Percentiles rank a stretch among this genome's conserved stretches.
phyloP scores from a whole-genome alignment of 2,113 vertebrate species.

The Protobothrops mucrosquamatus region DNA sequence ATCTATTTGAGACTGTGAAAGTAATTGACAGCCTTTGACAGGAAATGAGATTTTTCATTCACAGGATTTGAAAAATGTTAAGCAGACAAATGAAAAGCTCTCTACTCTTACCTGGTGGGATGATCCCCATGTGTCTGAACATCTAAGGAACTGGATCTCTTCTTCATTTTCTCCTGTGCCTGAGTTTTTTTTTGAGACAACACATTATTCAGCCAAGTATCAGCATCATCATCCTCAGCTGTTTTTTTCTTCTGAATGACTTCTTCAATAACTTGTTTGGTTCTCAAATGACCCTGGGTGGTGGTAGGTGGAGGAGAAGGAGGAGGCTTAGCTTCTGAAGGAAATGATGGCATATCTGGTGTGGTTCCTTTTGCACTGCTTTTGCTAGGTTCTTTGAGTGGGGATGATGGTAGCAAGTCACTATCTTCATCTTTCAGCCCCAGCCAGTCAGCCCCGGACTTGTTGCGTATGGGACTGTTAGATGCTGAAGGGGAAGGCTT shows the following conservation, averaged over 20 bases:
- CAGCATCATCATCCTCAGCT: slow-evolving; percentile 46
- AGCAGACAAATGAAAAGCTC: not conserved
- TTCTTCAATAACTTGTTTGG: not conserved
- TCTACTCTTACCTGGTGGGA: slow-evolving; percentile 48
- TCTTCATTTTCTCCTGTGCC: slow-evolving; percentile 41
- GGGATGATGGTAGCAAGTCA: not conserved
- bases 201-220: slow-evolving; percentile 77
- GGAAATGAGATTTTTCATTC: not conserved
- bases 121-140: slow-evolving; percentile 4
- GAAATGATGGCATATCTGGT: not conserved
- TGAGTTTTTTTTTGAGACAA: slow-evolving; percentile 75
- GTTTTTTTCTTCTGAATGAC: slow-evolving; percentile 15
- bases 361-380: not conserved
- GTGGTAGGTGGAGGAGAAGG: not conserved
- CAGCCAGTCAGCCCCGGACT: slow-evolving; percentile 76
- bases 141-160: slow-evolving; percentile 33
- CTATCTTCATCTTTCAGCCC: slow-evolving; percentile 74
- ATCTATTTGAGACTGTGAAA: not conserved
- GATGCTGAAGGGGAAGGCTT: slow-evolving; percentile 47
- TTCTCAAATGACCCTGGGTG: slow-evolving; percentile 2
- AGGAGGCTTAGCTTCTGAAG: not conserved
- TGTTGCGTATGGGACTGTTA: slow-evolving; percentile 48
- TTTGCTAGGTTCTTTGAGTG: not conserved
- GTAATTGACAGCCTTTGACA: not conserved
- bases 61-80: not conserved